Evolutionary conservation across 2,888 invertebrate species (phyloP), one percentile per base, ranked within the genome.

Genomic region (Griposia aprilina): DNA sequence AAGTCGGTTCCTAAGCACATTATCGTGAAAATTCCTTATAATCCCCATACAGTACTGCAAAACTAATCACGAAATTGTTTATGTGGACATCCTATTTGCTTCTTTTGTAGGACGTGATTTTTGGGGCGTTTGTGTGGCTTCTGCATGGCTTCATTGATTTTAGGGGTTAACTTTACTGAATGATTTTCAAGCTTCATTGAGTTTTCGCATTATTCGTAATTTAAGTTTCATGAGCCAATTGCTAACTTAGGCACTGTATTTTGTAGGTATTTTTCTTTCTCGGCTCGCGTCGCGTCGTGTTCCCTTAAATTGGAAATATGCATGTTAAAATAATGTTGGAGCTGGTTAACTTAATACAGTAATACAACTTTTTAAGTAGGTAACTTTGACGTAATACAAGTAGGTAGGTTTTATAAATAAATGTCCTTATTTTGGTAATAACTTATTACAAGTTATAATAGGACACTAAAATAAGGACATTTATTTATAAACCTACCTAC

Each of bases 81-180:
- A 30, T 26, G 15, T 76, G 73, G 13, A 62, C 26, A 71, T 84
- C 84, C 84, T 69, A 50, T 73, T 60, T 74, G 55, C 15, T 20
- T 59, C n/a, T 52, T 13, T 36, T 52, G 20, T 36, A 7, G 17
- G 11, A 57, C 20, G n/a, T 55, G 48, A 63, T 52, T 72, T 76
- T 60, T 26, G 23, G 36, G 23, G 57, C 2, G 66, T 60, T 65
- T 52, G 57, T 80, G 10, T 17, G 20, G 63, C 10, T 66, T 66
- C 30, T 23, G n/a, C n/a, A n/a, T n/a, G n/a, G n/a, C n/a, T n/a
- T n/a, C n/a, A n/a, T n/a, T 36, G 70, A 26, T 30, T 41, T 52
- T 41, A 11, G 11, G 15, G 11, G 36, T 30, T 26, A 26, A 26
- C 26, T 5, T 67, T 26, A 30, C 48, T 20, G 20, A 11, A 48